Base-by-base conservation (phyloP, 2,797 vertebrate genomes). In the Syngnathus rostellatus region DNA sequence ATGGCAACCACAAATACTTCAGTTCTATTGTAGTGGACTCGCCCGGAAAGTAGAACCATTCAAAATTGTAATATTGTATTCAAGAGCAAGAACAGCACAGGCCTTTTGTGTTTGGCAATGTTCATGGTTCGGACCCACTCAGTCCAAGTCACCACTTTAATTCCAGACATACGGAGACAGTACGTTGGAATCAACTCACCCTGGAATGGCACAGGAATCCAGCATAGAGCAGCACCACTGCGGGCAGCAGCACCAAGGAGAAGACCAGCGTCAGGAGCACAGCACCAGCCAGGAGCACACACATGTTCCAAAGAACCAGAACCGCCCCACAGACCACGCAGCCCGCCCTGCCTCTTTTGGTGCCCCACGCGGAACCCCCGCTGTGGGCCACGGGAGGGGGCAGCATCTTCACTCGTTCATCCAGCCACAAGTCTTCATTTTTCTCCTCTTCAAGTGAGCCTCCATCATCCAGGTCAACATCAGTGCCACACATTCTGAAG, bases 171-270 rank as follows among this genome's bases (percentile, higher is more conserved):
- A 43, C 31, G 31, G 41, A 11, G 41, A 48, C 46, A 6, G 55
- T 31, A 57, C 14, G 5, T 57, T 14, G 25, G 5, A 16, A 17
- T 37, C 25, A 37, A 64, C 85, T 91, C 77, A 92, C 91, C 84
- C 90, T 86, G 63, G 91, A 88, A 68, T 91, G 91, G 64, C 91
- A 92, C 69, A 92, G 86, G 76, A 92, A 92, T 2, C 91, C 91
- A 0, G 70, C 76, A 3, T 90, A 91, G 50, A 92, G 88, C 78
- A 90, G 87, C 81, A 91, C 75, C 37, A 74, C 50, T 0, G 91
- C 86, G 0, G 90, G 90, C 75, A 90, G 79, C 71, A 92, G 86
- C 62, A 91, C 85, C 67, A 89, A 63, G 8, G 71, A 70, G 77
- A 91, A 92, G 46, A 92, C 83, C 39, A 66, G n/a, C 0, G 72